These are phyloP conservation scores for sheep (Ovis aries) DNA, from an alignment of 2,113 vertebrate species.

Conservation along the genomic window ARS-UI_Ramb_v3.0 NC_056065.1:36236501-36237000, in stretches of 20 bases:
- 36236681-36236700: neutral
- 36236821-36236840: neutral
- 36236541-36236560: neutral
- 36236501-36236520: neutral
- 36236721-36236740: neutral
- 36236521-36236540: neutral
- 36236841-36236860: neutral
- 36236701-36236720: neutral
- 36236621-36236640: neutral
- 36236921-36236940: neutral
- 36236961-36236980: neutral
- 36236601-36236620: neutral
- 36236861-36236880: neutral
- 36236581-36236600: neutral
- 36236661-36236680: neutral
- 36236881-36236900: neutral
- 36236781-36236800: neutral
- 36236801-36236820: slow-evolving; percentile 7
- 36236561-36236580: neutral
- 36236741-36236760: neutral
- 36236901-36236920: neutral
- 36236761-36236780: neutral
- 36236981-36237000: neutral
- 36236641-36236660: neutral
- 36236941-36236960: neutral